Evolutionary conservation across 2,113 vertebrate species (phyloP), one percentile per base, ranked within the genome.

Genomic region (Ailuropoda melanoleuca): DNA sequence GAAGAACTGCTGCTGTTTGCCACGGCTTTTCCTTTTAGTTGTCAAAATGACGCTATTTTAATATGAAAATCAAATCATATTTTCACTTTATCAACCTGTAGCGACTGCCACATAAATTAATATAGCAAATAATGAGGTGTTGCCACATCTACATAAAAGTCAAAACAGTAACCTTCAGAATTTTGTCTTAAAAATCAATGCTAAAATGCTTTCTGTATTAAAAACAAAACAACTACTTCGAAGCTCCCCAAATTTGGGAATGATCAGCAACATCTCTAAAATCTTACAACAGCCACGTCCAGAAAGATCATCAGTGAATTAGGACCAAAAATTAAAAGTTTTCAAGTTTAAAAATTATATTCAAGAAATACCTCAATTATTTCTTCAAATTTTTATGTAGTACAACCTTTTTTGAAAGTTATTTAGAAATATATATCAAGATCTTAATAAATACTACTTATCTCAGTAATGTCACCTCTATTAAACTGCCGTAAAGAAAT

Each of bases 131-230:
- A 82, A 55, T 12, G 31, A 96, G n/a, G 19, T 81, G 0, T 4
- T 78, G 39, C 6, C 43, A 62, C 37, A 93, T 50, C 56, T 53
- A 87, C 4, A 70, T 43, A 92, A 96, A 88, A 58, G 78, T 91
- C 3, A 95, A 78, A 97, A 95, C 4, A 92, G n/a, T 31, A 88
- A 88, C 26, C 4, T 56, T 70, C 74, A 77, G 78, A 70, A 24
- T n/a, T 92, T 19, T 39, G 17, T 70, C 58, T 95, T 46, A 90
- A 95, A 93, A 94, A 93, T 85, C 60, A 96, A 56, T 43, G 66
- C 6, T 77, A 90, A 90, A 90, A 84, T 87, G 50, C 26, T 95
- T 89, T 93, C 37, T 12, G 50, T 53, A 83, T 82, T 66, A 43
- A 78, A 88, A 93, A 64, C 19, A 62, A 91, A 90, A 43, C 80